Percentiles rank a stretch among this genome's conserved stretches.
Conservation (phyloP, 1,140 invertebrate genomes). For the Ctenoplectra terminalis region DNA sequence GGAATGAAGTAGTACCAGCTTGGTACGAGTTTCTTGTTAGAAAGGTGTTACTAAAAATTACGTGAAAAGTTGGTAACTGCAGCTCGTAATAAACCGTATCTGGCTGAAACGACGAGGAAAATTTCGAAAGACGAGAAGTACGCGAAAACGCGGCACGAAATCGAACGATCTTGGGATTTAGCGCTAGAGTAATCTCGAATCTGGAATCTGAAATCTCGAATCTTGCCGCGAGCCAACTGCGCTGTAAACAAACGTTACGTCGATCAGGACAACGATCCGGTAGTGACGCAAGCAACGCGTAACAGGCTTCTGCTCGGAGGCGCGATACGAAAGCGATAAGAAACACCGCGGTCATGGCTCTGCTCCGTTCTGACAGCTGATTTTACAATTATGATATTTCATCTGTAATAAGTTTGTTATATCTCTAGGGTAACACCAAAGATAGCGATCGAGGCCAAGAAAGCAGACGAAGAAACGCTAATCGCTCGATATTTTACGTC, state of each 20-base stretch:
- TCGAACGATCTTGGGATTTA: not conserved
- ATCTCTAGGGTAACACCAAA: not conserved
- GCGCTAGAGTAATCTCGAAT: constrained; percentile 12
- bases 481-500: not conserved
- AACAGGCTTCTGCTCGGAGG: constrained; percentile 34
- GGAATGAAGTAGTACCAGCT: not conserved
- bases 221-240: constrained; percentile 13
- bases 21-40: no score
- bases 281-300: constrained; percentile 41
- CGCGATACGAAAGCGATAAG: constrained; percentile 46
- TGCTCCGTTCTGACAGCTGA: constrained; percentile 26
- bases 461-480: not conserved
- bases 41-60: no score
- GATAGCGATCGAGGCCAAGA: no score
- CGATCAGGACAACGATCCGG: constrained; percentile 47
- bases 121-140: not conserved
- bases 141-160: not conserved
- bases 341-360: constrained; percentile 1
- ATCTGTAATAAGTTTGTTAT: no score
- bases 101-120: not conserved
- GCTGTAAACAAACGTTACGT: constrained; percentile 54
- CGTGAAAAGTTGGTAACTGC: constrained; percentile 25
- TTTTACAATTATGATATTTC: constrained; percentile 2
- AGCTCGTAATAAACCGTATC: not conserved
- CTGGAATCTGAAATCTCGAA: constrained; percentile 22